Base-by-base conservation (phyloP, 2,888 invertebrate genomes). In the Formica aserva region DNA sequence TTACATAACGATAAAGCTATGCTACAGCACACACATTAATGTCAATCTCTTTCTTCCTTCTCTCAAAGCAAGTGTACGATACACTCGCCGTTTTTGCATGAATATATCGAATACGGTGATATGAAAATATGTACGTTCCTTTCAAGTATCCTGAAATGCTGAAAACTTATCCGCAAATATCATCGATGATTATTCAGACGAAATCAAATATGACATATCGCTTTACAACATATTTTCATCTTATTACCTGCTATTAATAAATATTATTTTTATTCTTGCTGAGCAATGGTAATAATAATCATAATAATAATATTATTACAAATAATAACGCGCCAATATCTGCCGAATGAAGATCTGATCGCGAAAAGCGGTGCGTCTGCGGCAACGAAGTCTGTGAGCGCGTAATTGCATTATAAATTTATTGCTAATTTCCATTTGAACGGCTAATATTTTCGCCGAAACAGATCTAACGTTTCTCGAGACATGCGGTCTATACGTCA, bases 401-500 rank as follows among this genome's bases (percentile, higher is more conserved):
- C 90, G 89, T 86, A 87, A 89, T 80, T 82, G 84, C 84, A 71
- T 74, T 57, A 18, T 74, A 26, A 75, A 63, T 60, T 52, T 66
- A 83, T 82, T 38, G 29, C 52, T 3, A 65, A 38, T 13, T 38
- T 48, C 11, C 11, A 18, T 32, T 65, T 22, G 13, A 48, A 22
- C 78, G 77, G 22, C 22, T 29, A 11, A 48, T 22, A 11, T 48
- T 63, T 15, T 32, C 4, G 35, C 22, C 35, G 35, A 63, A 35
- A 66, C 6, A 18, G 29, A 55, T 38, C 26, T 62, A 85, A 88
- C 95, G 95, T 95, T 95, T 95, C 95, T 93, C 95, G 95, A 95
- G 95, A 95, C 95, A 95, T 32, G 32, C 32, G 32, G 32, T 6
- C 32, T 95, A 95, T 95, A 95, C 95, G 90, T 91, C 83, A 71